Base-by-base conservation (phyloP, 2,113 vertebrate species). In the Lanius ludovicianus region DNA sequence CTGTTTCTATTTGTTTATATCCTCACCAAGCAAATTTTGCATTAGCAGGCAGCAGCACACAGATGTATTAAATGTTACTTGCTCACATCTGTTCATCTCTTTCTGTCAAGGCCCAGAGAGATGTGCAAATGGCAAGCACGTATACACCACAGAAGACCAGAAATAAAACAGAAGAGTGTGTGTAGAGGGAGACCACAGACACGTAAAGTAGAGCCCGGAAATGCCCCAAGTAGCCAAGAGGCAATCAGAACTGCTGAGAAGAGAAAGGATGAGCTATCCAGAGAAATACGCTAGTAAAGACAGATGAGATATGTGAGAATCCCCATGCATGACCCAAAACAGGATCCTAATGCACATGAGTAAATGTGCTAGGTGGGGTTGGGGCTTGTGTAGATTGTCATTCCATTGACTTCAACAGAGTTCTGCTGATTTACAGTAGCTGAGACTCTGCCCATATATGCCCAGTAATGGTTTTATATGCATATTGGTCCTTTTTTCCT, bases 1-100 rank as follows among this genome's bases (percentile, higher is more conserved):
- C 71, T 56, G 50, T 68, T 91, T 84, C 37, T 31, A 60, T 95
- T 70, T 81, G 52, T 89, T 95, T 84, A 56, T 35, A 76, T 62
- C 37, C 41, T 60, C 44, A 75, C 37, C 55, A 84, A 71, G 68
- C 20, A 93, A 94, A 78, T 37, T 87, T 75, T 52, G 31, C 47
- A 55, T 81, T 93, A 77, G 47, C 44, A 95, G 55, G 64, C 9
- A 2, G 77, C 60, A 77, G 86, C 31, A 62, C 13, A 75, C 14
- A 68, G 47, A 44, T 46, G 9, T 46, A 33, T 50, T 68, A 84
- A 83, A 67, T 15, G 23, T 55, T 83, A 69, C 67, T 82, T 76
- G 77, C 60, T 71, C 53, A 42, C n/a, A 85, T 28, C 37, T 79
- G 64, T 24, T 89, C 15, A 28, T 71, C 23, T 63, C 14, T 62